Base-by-base conservation (phyloP, 2,113 vertebrate genomes). In the Manacus vitellinus region DNA sequence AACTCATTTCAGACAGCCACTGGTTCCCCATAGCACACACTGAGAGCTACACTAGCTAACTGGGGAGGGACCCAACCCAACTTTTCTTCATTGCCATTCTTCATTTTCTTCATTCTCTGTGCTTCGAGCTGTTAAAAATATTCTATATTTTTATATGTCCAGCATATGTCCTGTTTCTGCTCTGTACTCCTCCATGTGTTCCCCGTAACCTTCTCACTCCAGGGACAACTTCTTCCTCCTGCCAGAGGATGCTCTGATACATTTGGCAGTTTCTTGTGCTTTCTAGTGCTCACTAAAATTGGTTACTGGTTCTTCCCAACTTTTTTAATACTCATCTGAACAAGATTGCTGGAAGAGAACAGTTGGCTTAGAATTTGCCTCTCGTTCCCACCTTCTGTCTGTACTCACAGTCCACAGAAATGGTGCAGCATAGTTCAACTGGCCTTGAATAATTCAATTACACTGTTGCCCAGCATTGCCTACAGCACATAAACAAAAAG, bases 1-100 rank as follows among this genome's bases (percentile, higher is more conserved):
- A 41, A 43, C 15, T 61, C 2, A 2, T 7, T 35, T 43, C 1
- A 0, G 19, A 8, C 15, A 56, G 37, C 22, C n/a, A 0, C 28
- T 21, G 1, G 2, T 44, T 27, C 15, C 72, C 15, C 6, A 2
- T 35, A 61, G 68, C 49, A n/a, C 54, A 9, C 8, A 9, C 51
- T 0, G 21, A 74, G 35, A 65, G 41, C 51, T 37, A 11, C 2
- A 4, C 52, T 21, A 22, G 46, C 23, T 55, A 12, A 28, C 56
- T 46, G 28, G 5, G 31, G 56, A 68, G 41, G 52, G 58, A 59
- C 47, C 17, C 61, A 76, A 47, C 46, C 46, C 52, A 21, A 2
- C 27, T 86, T 44, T 0, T 1, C 21, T 44, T 84, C 62, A 6
- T 8, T 43, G 54, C n/a, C 44, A 25, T n/a, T 56, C 46, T 82